Percentiles rank a stretch among this genome's conserved stretches.
Conservation (phyloP, 1,140 invertebrate genomes). For the Nasonia vitripennis region DNA sequence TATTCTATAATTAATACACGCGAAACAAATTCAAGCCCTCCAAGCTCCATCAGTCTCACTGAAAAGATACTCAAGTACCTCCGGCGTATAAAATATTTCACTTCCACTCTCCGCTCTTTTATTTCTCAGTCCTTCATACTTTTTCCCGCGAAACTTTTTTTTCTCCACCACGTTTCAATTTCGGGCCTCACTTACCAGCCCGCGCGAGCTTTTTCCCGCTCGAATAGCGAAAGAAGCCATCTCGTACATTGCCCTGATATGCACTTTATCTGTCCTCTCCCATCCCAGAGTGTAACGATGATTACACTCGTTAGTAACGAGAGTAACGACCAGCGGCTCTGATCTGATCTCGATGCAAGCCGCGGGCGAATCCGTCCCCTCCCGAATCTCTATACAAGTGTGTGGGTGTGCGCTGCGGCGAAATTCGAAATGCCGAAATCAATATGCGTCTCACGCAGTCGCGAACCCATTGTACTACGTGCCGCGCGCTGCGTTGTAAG, state of each 20-base stretch:
- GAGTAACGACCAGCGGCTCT: constrained; percentile 25
- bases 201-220: neutral
- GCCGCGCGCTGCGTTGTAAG: neutral
- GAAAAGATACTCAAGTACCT: too few species aligned
- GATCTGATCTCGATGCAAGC: constrained; percentile 23
- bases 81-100: too few species aligned
- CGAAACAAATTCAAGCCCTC: too few species aligned
- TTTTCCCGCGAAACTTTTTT: too few species aligned
- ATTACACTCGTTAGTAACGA: constrained; percentile 46
- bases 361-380: neutral
- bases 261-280: neutral
- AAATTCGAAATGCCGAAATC: constrained; percentile 55
- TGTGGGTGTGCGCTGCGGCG: constrained; percentile 14
- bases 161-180: too few species aligned
- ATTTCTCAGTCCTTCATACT: too few species aligned
- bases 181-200: neutral
- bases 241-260: neutral
- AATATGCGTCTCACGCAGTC: constrained; percentile 59
- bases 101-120: too few species aligned
- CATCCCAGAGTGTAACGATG: neutral
- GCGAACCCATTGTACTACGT: constrained; percentile 54
- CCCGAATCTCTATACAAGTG: neutral
- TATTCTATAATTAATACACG: too few species aligned
- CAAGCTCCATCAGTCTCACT: too few species aligned
- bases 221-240: neutral